A percentile compares a stretch with the other conserved stretches of the same genome.
phyloP scores from a whole-genome alignment of 2,113 vertebrate species.

The Cephalophus harveyi region DNA sequence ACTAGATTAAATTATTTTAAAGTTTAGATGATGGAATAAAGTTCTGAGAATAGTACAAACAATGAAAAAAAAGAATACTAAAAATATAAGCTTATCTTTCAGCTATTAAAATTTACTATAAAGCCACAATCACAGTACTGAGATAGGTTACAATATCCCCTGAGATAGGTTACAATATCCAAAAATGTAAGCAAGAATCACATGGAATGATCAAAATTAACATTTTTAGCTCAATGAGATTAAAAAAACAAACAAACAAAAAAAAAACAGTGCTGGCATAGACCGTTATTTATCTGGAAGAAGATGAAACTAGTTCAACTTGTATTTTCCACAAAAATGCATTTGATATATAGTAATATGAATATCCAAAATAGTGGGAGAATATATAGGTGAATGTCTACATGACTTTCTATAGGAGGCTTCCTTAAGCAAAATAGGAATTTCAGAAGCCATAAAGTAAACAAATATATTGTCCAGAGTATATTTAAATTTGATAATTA shows the following conservation, averaged over 20 bases:
- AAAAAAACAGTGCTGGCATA: neutral
- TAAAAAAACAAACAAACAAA: no score
- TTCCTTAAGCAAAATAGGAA: neutral
- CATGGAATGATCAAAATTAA: neutral
- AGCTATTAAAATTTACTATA: neutral
- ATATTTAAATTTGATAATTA: neutral
- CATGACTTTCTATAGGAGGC: neutral
- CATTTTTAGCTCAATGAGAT: neutral
- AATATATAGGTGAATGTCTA: neutral
- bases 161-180: neutral
- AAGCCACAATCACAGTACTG: neutral
- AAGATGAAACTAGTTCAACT: neutral
- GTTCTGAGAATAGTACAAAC: neutral
- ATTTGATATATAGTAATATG: neutral
- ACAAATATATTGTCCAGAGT: neutral
- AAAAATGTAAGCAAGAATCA: neutral
- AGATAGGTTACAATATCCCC: neutral
- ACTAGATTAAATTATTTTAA: neutral
- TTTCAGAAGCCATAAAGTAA: neutral
- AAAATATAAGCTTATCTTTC: neutral
- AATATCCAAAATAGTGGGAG: neutral
- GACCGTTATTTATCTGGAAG: neutral
- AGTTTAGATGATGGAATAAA: neutral
- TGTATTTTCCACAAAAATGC: neutral
- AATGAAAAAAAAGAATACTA: neutral